Evolutionary conservation across 2,113 vertebrate genomes (phyloP).

Genomic region (Campylorhamphus procurvoides): DNA sequence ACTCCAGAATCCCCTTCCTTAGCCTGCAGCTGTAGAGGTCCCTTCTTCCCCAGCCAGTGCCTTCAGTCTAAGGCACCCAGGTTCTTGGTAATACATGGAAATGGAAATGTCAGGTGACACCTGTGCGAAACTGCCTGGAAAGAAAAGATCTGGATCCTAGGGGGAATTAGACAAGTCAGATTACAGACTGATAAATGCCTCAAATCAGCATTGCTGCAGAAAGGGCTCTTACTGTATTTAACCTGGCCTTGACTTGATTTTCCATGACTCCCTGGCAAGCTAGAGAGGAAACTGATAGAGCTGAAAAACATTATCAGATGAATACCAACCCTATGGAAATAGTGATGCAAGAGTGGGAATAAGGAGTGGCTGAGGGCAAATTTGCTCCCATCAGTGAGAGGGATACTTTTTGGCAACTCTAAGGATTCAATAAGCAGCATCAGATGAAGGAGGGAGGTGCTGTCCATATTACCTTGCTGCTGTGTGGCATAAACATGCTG

Average conservation of each 20-base stretch:
- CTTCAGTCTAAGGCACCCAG: not conserved
- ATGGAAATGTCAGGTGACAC: not conserved
- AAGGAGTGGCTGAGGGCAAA: not conserved
- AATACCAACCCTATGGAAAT: not conserved
- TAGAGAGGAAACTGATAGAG: not conserved
- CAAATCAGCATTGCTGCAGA: not conserved
- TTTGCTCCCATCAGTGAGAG: not conserved
- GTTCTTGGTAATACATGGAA: not conserved
- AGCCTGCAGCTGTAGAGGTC: not conserved
- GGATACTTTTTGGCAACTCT: not conserved
- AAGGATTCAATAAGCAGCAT: not conserved
- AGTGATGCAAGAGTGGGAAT: fast-evolving
- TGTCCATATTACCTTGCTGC: not conserved
- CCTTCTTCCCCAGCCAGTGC: not conserved
- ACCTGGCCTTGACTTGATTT: not conserved
- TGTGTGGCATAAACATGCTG: not conserved
- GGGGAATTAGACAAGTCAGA: not conserved
- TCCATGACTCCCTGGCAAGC: not conserved
- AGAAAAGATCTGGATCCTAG: not conserved
- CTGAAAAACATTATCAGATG: not conserved
- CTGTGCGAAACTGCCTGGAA: not conserved
- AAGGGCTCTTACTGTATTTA: not conserved
- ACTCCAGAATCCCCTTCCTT: not conserved
- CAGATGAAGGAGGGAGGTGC: not conserved
- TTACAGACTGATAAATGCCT: not conserved